Conservation (phyloP, 2,797 vertebrate genomes). For the Urophycis tenuis region DNA sequence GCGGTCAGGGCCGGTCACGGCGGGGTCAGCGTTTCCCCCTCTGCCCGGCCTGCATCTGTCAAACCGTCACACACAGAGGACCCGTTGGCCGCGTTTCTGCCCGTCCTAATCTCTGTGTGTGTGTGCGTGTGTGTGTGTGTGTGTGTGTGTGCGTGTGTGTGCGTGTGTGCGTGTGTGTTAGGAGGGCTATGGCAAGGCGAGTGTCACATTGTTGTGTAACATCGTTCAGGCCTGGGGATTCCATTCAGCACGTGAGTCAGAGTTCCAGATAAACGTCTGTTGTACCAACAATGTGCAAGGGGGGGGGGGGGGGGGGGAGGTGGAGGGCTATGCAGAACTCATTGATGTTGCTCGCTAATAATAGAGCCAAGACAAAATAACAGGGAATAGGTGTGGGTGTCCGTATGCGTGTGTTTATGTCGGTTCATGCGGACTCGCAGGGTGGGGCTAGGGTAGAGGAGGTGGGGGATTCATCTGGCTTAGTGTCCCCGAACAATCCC, state of each 20-base stretch:
- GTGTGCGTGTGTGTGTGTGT: constrained; percentile 13
- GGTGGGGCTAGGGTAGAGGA: too few species aligned
- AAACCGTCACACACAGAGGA: not conserved
- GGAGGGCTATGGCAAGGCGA: not conserved
- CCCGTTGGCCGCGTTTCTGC: not conserved
- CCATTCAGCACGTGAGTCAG: constrained; percentile 41
- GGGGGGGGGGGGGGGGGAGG: constrained; percentile 39
- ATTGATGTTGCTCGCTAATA: too few species aligned
- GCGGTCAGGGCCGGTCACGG: constrained; percentile 33
- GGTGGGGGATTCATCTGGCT: not conserved
- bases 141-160: constrained; percentile 14
- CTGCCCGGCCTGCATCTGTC: constrained; percentile 11
- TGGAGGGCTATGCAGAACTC: too few species aligned
- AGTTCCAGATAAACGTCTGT: not conserved
- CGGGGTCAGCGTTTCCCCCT: constrained; percentile 26
- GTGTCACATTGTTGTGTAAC: constrained; percentile 32
- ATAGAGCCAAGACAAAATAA: too few species aligned
- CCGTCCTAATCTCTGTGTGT: not conserved
- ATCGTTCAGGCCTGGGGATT: constrained; percentile 32
- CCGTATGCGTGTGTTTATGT: too few species aligned
- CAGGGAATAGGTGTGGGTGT: too few species aligned
- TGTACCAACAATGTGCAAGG: not conserved
- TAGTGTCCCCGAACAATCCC: not conserved
- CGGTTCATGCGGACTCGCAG: too few species aligned
- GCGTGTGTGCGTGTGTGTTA: constrained; percentile 6